phyloP scores from a whole-genome alignment of 2,113 vertebrate genomes.

The Micronycteris hirsuta region DNA sequence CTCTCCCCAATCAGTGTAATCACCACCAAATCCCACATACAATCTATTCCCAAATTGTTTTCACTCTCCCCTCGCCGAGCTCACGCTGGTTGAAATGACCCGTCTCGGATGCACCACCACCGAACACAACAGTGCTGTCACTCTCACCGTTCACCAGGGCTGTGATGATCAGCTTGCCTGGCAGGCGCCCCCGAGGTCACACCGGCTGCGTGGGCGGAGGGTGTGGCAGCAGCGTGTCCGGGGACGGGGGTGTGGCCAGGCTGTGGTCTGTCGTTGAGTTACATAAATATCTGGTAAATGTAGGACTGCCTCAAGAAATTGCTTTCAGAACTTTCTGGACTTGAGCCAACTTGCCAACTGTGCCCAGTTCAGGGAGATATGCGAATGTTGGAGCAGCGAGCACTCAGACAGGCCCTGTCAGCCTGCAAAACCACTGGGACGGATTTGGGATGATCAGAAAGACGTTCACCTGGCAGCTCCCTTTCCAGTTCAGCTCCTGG shows the following conservation, averaged over 20 bases:
- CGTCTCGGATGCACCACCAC: accelerated
- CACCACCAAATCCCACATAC: accelerated
- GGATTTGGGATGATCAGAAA: too few species aligned
- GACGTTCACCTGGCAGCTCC: too few species aligned
- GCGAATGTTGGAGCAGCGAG: too few species aligned
- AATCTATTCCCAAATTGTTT: accelerated
- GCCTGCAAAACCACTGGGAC: too few species aligned
- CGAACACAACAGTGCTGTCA: accelerated
- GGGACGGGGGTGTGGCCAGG: not conserved
- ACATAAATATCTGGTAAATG: not conserved
- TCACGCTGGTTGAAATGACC: accelerated
- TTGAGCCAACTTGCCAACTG: accelerated
- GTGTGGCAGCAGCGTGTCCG: not conserved
- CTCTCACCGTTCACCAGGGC: not conserved
- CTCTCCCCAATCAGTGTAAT: accelerated
- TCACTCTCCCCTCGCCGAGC: accelerated
- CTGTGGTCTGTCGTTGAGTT: not conserved
- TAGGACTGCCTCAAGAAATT: not conserved
- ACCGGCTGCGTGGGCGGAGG: not conserved
- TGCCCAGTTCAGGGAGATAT: accelerated
- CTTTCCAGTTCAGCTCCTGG: too few species aligned
- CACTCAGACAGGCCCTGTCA: too few species aligned
- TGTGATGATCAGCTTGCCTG: not conserved
- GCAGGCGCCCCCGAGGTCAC: not conserved
- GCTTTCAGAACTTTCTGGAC: not conserved